Evolutionary conservation across 2,113 vertebrate species (phyloP).

Genomic region (Salvelinus sp.): DNA sequence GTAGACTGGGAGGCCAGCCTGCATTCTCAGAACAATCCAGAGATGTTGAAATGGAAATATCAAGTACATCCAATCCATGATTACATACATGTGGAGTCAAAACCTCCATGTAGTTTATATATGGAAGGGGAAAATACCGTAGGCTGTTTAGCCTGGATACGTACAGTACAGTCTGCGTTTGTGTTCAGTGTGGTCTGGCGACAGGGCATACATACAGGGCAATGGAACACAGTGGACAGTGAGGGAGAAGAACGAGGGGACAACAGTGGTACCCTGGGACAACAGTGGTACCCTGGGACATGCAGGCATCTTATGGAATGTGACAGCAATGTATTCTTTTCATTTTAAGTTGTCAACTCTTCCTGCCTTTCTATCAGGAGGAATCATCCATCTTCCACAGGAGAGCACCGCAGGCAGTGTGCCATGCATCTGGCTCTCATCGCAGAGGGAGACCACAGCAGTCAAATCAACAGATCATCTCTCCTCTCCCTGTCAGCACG

Average conservation of each 20-base stretch:
- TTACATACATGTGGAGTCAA: not conserved
- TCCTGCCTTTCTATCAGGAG: not conserved
- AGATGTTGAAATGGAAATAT: not conserved
- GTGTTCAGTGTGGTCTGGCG: no score
- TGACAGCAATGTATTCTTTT: not conserved
- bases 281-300: no score
- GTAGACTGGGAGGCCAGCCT: not conserved
- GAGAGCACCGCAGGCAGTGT: constrained; percentile 3
- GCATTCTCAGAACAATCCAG: not conserved
- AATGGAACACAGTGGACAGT: no score
- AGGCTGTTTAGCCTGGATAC: not conserved
- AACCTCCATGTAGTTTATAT: not conserved
- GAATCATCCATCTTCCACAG: constrained; percentile 2
- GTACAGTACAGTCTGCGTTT: no score
- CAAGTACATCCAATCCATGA: not conserved
- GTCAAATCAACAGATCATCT: constrained; percentile 32
- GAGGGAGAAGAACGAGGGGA: no score
- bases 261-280: no score
- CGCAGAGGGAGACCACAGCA: constrained; percentile 27
- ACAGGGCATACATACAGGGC: no score
- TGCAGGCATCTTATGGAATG: no score
- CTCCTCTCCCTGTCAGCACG: constrained; percentile 1
- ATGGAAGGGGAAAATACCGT: not conserved
- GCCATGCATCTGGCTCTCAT: constrained; percentile 22
- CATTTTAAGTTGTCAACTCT: not conserved